Conservation (phyloP, 2,113 vertebrate species). For the Alethe diademata region DNA sequence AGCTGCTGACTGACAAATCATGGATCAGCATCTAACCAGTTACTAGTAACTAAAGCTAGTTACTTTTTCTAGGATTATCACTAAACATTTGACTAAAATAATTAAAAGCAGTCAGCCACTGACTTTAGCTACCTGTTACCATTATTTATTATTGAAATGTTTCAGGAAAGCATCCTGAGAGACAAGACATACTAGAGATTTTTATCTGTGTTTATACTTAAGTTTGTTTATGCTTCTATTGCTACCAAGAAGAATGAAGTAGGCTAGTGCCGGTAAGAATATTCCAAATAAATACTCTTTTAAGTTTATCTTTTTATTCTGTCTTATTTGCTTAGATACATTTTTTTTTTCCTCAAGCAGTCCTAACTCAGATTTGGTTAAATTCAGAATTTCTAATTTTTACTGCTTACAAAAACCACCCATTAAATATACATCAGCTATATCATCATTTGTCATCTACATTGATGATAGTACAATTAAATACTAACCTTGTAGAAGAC, state of each 20-base stretch:
- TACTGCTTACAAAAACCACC: neutral
- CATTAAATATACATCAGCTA: slow-evolving; percentile 2
- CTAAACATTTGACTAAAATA: neutral
- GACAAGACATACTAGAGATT: neutral
- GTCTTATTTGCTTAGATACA: neutral
- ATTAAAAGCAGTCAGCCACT: neutral
- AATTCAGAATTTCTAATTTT: neutral
- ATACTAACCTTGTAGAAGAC: neutral
- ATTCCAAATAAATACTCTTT: neutral
- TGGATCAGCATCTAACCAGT: neutral
- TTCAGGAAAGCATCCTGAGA: neutral
- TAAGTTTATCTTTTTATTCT: neutral
- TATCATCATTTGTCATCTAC: neutral
- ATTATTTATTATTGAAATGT: neutral
- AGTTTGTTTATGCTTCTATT: neutral
- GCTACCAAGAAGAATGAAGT: neutral
- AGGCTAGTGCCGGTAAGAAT: neutral
- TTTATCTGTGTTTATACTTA: neutral
- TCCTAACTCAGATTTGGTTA: neutral
- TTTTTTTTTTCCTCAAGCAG: neutral
- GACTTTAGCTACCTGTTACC: neutral
- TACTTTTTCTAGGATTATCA: neutral
- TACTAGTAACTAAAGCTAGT: neutral
- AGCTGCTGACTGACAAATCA: neutral
- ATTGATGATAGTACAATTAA: neutral